Base-by-base conservation (phyloP, 2,113 vertebrate species). In the Canis aureus region DNA sequence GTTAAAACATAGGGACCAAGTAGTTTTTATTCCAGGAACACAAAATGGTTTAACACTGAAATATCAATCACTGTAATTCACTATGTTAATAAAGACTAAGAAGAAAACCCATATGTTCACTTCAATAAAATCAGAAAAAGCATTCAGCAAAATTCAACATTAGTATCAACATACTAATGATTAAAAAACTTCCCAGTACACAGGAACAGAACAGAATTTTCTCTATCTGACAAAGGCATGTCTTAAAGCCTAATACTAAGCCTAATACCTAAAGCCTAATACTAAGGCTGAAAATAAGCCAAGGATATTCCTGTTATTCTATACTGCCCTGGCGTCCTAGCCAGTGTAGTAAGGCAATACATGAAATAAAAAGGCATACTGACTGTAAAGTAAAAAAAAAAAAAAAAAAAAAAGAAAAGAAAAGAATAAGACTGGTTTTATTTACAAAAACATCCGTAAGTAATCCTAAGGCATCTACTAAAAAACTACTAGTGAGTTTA, bases 21-120 rank as follows among this genome's bases (percentile, higher is more conserved):
- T 0, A 84, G 38, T 35, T 85, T 74, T 93, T 64, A 74, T 38
- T 22, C 43, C 25, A 86, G 59, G 32, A 66, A 86, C 76, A 38
- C 49, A 93, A 87, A 94, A 15, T 90, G 35, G 53, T n/a, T 87
- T 79, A 86, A 93, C 25, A 93, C 19, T 79, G 19, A 87, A 80
- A 79, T 59, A 80, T 11, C 84, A 69, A 25, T 86, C 49, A 67
- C 3, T 80, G 4, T 69, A 94, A 51, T 49, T 69, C 8, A 79
- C 35, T 25, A 88, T 51, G 86, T 85, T 86, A 74, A 13, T 27
- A 85, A 62, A 66, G 49, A 93, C 78, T 38, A 76, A 60, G 17
- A 66, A 76, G 23, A 93, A 64, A 86, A 86, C 23, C 27, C 20
- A 19, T 1, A 73, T 17, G 15, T 74, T 84, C 29, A 74, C 89